phyloP scores from a whole-genome alignment of 2,797 vertebrate species.

The Danio choprae region DNA sequence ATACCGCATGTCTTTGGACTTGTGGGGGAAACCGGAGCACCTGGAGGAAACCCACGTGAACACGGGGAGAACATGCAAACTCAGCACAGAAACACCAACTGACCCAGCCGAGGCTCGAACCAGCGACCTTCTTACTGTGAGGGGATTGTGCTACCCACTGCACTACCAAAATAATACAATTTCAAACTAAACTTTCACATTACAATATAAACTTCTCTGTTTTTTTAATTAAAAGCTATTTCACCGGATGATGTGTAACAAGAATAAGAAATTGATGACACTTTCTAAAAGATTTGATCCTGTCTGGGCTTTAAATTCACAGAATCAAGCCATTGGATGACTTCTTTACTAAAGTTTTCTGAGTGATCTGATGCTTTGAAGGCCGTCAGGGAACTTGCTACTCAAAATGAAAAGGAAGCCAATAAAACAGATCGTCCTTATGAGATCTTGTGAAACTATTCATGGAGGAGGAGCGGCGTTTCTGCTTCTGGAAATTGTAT shows the following conservation, averaged over 20 bases:
- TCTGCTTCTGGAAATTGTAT: constrained; percentile 42
- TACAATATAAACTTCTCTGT: too few relatives aligned
- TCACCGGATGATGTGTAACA: background rate
- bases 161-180: background rate
- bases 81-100: too few relatives aligned
- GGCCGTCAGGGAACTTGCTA: background rate
- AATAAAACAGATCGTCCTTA: constrained; percentile 32
- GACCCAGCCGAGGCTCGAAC: too few relatives aligned
- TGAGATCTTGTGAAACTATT: constrained; percentile 32
- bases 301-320: background rate
- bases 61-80: too few relatives aligned
- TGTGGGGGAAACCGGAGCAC: too few relatives aligned
- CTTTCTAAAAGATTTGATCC: background rate
- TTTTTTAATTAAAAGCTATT: background rate
- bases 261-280: background rate
- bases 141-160: too few relatives aligned
- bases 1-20: too few relatives aligned
- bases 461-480: constrained; percentile 23
- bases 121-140: too few relatives aligned
- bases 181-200: too few relatives aligned
- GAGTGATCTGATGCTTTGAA: constrained; percentile 26
- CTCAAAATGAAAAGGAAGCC: constrained; percentile 31
- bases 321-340: background rate
- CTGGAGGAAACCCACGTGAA: too few relatives aligned
- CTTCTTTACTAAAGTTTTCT: background rate